Percentiles rank a stretch among this genome's conserved stretches.
phyloP scores from a whole-genome alignment of 2,113 vertebrate species.

The Ophiodon elongatus region DNA sequence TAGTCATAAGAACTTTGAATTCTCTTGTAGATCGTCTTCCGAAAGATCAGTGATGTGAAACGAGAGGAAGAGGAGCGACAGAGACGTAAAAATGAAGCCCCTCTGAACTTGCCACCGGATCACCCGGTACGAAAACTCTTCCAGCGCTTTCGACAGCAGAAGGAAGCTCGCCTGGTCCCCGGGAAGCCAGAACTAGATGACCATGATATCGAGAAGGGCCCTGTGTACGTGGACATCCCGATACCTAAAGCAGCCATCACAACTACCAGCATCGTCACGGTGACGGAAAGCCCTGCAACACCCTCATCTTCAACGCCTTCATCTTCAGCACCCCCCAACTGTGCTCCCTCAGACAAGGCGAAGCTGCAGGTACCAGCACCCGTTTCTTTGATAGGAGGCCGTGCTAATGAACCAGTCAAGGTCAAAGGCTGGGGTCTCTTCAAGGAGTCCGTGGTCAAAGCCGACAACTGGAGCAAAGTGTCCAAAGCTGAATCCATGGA shows the following conservation, averaged over 20 bases:
- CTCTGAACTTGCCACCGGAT: conserved; percentile 94
- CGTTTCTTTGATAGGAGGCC: conserved; percentile 75
- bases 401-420: conserved; percentile 82
- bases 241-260: conserved; percentile 78
- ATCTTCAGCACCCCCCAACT: conserved; percentile 68
- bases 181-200: conserved; percentile 84
- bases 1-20: conserved; percentile 19
- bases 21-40: conserved; percentile 92
- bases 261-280: conserved; percentile 93
- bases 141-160: conserved; percentile 97
- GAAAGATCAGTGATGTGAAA: conserved; percentile 98
- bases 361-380: conserved; percentile 88
- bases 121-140: conserved; percentile 96
- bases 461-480: conserved; percentile 94
- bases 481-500: conserved; percentile 99
- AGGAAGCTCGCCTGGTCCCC: conserved; percentile 89
- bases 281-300: conserved; percentile 94
- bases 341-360: conserved; percentile 82
- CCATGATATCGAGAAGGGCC: conserved; percentile 91
- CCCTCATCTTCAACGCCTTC: conserved; percentile 84
- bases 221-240: conserved; percentile 79
- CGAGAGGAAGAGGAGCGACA: conserved; percentile 96
- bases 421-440: conserved; percentile 95
- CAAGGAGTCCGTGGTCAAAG: conserved; percentile 88
- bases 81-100: conserved; percentile 96